These are phyloP conservation scores for Quiscalus mexicanus DNA, from an alignment of 2,113 vertebrate species.

Conservation along the genomic window DNA sequence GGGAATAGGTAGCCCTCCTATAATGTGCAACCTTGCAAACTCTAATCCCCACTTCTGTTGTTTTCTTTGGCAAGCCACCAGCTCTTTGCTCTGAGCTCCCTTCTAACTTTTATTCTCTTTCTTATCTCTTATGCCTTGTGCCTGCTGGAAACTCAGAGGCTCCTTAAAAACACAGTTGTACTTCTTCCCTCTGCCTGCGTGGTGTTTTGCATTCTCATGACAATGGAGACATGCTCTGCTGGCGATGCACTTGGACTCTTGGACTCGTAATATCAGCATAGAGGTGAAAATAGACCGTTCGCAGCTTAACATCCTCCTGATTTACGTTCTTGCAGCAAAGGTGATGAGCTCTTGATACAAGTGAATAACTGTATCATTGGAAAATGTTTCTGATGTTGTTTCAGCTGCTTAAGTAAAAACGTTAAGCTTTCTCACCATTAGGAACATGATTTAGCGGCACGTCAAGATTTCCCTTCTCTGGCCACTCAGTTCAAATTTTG, in stretches of 20 bases:
- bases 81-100: neutral
- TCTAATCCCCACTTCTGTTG: constrained; percentile 12
- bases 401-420: constrained; percentile 68
- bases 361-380: constrained; percentile 34
- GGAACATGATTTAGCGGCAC: constrained; percentile 44
- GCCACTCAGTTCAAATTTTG: constrained; percentile 2
- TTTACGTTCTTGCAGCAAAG: neutral
- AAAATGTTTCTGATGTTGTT: constrained; percentile 66
- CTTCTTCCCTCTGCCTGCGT: neutral
- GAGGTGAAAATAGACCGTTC: constrained; percentile 30
- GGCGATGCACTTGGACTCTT: neutral
- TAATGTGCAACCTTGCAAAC: neutral
- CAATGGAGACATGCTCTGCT: neutral
- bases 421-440: constrained; percentile 43
- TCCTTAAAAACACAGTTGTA: neutral
- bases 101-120: neutral
- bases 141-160: neutral
- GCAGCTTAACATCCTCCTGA: neutral
- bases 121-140: constrained; percentile 22
- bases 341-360: constrained; percentile 36
- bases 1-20: neutral
- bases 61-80: constrained; percentile 51
- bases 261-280: neutral
- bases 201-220: neutral
- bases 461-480: constrained; percentile 55